Evolutionary conservation across 2,113 vertebrate species (phyloP), one percentile per base, ranked within the genome.

Genomic region (Xiphias gladius): DNA sequence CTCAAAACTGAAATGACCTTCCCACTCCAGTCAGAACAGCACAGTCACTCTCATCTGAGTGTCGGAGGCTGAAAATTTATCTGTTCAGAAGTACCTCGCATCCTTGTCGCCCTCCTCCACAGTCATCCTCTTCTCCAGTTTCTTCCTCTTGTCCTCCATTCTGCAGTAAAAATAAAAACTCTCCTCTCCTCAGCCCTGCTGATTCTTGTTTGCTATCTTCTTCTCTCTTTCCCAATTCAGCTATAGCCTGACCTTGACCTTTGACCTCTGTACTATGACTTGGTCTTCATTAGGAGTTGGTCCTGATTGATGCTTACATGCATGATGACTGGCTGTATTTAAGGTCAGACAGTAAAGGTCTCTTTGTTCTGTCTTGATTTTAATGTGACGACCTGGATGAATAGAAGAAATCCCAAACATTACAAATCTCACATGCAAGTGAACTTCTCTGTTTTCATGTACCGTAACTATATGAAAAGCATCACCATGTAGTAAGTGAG

Each of bases 1-100:
- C 72, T 85, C 61, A 7, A 57, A 55, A 48, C 77, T 61, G 58
- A 79, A 82, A 82, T 61, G 81, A 90, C 89, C 89, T 86, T 86
- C 75, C 71, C 66, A 11, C 80, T 84, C 58, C 65, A 66, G 69
- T 30, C 63, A 16, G 68, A 87, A 32, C 50, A 37, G 62, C 2
- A 26, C 72, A 64, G 83, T 71, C 48, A 48, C 80, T 81, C 43
- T 79, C 78, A 73, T 80, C 76, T 37, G 71, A 79, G 79, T 82
- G 72, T 82, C 17, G 17, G 68, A 65, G 74, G 71, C 74, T 86
- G 76, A 77, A 85, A 86, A 86, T 59, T 71, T 73, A 86, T 86
- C 81, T 88, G 71, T 35, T 80, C 24, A 86, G 83, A 76, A 82
- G 80, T 84, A 48, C 74, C 86, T 80, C 55, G 17, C 57, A 52